Base-by-base conservation (phyloP, 2,888 invertebrate species). In the Stenichneumon culpator region DNA sequence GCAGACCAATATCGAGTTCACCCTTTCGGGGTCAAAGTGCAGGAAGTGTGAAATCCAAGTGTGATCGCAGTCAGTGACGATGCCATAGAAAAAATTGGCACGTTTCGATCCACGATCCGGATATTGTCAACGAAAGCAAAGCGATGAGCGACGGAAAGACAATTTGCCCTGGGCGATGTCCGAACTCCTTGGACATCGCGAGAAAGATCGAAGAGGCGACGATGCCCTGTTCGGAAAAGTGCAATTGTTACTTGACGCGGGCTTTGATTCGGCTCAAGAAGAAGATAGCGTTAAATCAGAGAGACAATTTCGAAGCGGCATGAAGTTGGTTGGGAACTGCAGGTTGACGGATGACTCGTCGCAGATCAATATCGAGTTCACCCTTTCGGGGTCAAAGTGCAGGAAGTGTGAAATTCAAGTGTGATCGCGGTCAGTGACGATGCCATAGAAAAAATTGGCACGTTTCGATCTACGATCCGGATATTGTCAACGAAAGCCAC, bases 191-290 rank as follows among this genome's bases (percentile, higher is more conserved):
- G 60, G 57, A 57, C 57, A 19, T 19, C 1, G 25, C 44, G 0
- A 50, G 50, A 22, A 5, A 11, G 44, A 11, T 11, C 28, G 52
- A 44, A 16, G 69, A 9, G 14, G 14, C n/a, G 11, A 25, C 68
- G 39, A 47, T 32, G 39, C 84, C 86, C 32, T 89, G 89, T 44
- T 84, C 88, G 16, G 75, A 82, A 67, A 84, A 85, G 50, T 89
- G 89, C 60, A 72, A 50, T 69, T 89, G 89, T 54, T 87, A 85
- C 68, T 73, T 89, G 44, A 44, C 68, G n/a, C 28, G 79, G 82
- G 73, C 68, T 9, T 80, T 87, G 57, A 19, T 22, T 28, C 81
- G 79, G 54, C 57, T 89, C 25, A 85, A 86, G 74, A 70, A 57
- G 36, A 87, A 83, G 68, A 81, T 87, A 39, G 44, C 39, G 82